Conservation (phyloP, 2,888 invertebrate species). For the Smittia sp. region DNA sequence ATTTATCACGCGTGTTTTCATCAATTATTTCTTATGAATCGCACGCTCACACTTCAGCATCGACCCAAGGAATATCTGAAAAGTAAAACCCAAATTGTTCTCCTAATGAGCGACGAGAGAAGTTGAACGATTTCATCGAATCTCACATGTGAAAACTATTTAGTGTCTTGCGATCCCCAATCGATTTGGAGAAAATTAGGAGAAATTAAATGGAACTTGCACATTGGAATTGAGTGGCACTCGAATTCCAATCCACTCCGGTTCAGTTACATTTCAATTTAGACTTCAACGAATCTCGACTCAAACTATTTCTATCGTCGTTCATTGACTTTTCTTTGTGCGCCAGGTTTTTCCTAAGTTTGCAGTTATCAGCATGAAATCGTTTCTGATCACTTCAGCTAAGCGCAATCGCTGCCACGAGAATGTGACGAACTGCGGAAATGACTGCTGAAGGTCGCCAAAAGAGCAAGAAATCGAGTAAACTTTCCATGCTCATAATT, state of each 20-base stretch:
- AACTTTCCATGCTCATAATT: not conserved
- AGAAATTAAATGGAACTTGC: no score
- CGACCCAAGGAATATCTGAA: no score
- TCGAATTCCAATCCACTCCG: no score
- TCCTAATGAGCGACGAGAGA: no score
- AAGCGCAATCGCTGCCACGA: not conserved
- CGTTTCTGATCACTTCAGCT: not conserved
- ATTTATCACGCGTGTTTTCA: no score
- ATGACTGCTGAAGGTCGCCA: not conserved
- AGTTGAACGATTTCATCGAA: no score
- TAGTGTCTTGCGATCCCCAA: no score
- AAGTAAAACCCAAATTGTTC: no score
- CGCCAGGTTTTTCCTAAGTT: not conserved
- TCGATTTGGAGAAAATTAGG: no score
- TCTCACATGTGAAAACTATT: slow-evolving; percentile 6
- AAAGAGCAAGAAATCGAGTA: not conserved
- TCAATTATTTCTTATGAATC: no score
- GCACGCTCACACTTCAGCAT: no score
- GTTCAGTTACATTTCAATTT: not conserved
- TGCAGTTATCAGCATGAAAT: not conserved
- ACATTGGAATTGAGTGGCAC: no score
- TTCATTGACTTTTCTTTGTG: slow-evolving; percentile 29
- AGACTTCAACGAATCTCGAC: not conserved
- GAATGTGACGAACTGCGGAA: not conserved
- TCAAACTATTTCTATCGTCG: slow-evolving; percentile 4